phyloP scores from a whole-genome alignment of 2,888 invertebrate genomes.

The Apodemia arnacis region DNA sequence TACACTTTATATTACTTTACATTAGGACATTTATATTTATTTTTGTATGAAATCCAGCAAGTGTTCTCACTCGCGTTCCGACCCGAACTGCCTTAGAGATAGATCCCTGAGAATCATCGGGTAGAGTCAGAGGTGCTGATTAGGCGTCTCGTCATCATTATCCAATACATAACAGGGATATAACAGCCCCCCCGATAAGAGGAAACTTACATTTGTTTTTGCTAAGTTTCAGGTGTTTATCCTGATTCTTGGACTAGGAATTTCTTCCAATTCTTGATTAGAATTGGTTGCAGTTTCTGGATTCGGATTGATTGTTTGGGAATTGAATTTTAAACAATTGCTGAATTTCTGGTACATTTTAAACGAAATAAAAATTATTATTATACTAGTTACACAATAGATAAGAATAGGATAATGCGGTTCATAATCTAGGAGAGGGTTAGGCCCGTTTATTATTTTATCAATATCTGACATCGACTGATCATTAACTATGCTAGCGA shows the following conservation, averaged over 20 bases:
- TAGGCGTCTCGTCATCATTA: neutral
- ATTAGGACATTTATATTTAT: too few relatives aligned
- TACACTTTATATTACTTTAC: too few relatives aligned
- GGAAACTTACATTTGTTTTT: neutral
- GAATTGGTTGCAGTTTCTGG: neutral
- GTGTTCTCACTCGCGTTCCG: neutral
- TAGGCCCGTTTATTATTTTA: neutral
- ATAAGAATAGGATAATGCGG: too few relatives aligned
- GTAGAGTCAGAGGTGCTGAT: neutral
- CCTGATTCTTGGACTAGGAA: too few relatives aligned
- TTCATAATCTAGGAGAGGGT: neutral
- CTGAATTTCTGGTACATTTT: too few relatives aligned
- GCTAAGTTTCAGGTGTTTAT: neutral
- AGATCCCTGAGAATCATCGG: neutral
- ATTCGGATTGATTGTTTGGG: too few relatives aligned
- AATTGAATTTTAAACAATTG: too few relatives aligned
- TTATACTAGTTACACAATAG: too few relatives aligned
- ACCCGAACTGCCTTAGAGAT: neutral
- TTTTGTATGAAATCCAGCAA: neutral
- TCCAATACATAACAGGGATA: neutral
- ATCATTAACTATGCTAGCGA: neutral
- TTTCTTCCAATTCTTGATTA: slow-evolving; percentile 12
- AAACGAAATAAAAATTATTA: too few relatives aligned
- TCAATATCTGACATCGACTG: slow-evolving; percentile 6
- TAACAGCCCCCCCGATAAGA: slow-evolving; percentile 1